phyloP scores from a whole-genome alignment of 2,797 vertebrate species.

The Sphenodon punctatus region DNA sequence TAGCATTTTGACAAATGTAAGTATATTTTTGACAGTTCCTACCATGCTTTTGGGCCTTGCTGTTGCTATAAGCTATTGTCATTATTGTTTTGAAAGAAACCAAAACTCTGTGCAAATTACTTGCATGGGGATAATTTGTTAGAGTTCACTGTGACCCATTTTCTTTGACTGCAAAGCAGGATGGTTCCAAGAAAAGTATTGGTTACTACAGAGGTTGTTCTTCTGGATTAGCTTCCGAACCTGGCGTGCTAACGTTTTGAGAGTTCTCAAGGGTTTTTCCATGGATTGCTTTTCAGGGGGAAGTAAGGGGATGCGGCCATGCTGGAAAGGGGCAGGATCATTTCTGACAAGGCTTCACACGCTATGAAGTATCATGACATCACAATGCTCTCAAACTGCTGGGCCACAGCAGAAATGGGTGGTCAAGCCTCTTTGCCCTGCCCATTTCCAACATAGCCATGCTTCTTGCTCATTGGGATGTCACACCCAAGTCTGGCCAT shows the following conservation, averaged over 20 bases:
- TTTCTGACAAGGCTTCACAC: too few relatives aligned
- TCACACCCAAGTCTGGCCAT: too few relatives aligned
- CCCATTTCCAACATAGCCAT: too few relatives aligned
- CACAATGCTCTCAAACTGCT: too few relatives aligned
- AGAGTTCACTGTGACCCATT: not conserved
- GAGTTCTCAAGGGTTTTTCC: not conserved
- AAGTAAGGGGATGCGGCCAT: too few relatives aligned
- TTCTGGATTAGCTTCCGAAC: not conserved
- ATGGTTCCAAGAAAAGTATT: constrained; percentile 34
- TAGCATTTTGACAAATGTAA: not conserved
- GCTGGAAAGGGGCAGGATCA: too few relatives aligned
- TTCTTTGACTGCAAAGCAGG: not conserved
- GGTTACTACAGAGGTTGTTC: not conserved
- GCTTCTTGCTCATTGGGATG: too few relatives aligned
- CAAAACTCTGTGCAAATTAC: not conserved
- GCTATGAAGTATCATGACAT: too few relatives aligned
- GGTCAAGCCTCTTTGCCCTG: too few relatives aligned
- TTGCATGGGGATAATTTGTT: not conserved
- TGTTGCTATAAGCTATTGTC: not conserved
- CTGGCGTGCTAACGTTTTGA: not conserved
- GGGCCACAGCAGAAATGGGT: too few relatives aligned
- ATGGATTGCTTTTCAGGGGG: too few relatives aligned
- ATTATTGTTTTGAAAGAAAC: constrained; percentile 7
- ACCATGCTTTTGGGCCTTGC: not conserved
- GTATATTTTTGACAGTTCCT: not conserved